These are phyloP conservation scores for Osmerus eperlanus DNA, from an alignment of 2,113 vertebrate species.

Conservation along the genomic window DNA sequence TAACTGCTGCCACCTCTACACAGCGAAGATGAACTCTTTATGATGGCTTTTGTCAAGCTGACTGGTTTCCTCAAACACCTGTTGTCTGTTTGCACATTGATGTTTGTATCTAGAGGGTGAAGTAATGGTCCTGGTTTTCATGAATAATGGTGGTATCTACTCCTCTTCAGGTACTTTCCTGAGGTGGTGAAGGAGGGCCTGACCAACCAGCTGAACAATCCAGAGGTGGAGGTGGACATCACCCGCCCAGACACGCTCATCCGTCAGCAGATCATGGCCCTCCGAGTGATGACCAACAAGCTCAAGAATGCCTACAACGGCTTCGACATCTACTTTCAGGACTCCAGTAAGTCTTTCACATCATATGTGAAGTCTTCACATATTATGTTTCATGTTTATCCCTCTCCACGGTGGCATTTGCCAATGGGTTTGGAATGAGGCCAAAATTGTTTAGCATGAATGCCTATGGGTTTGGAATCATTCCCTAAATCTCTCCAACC, in stretches of 20 bases:
- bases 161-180: constrained; percentile 83
- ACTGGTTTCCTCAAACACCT: background rate
- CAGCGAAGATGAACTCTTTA: background rate
- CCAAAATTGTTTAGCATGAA: no score
- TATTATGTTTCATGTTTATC: background rate
- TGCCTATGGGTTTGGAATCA: no score
- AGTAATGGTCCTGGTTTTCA: no score
- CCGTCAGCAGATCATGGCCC: constrained; percentile 96
- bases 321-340: constrained; percentile 96
- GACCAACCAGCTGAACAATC: constrained; percentile 96
- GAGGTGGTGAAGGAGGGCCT: constrained; percentile 95
- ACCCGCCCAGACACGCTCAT: constrained; percentile 93
- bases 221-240: constrained; percentile 95
- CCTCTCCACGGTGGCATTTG: background rate
- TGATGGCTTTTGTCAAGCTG: no score
- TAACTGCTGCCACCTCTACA: background rate
- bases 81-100: background rate
- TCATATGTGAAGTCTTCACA: background rate
- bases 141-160: background rate
- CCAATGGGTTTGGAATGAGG: background rate
- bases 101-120: no score
- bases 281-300: constrained; percentile 96
- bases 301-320: constrained; percentile 93
- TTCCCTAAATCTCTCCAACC: no score
- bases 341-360: constrained; percentile 77